Percentiles rank a stretch among this genome's conserved stretches.
Evolutionary conservation across 2,888 invertebrate genomes (phyloP).

Genomic region (Dromius quadrimaculatus): DNA sequence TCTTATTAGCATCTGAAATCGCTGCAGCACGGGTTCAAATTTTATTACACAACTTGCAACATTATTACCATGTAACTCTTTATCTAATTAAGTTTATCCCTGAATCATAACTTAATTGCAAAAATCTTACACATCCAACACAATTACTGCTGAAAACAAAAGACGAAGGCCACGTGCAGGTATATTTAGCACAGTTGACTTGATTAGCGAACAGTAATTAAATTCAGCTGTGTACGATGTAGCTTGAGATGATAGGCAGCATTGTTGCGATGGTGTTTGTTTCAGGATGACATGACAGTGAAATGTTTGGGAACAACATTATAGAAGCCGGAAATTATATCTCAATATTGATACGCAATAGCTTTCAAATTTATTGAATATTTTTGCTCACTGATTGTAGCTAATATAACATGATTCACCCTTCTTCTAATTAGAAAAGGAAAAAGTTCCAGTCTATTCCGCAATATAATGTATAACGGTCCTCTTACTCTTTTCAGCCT

Average conservation of each 20-base stretch:
- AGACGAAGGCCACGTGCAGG: constrained; percentile 9
- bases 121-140: constrained; percentile 12
- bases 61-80: constrained; percentile 2
- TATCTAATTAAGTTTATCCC: constrained; percentile 21
- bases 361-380: too few species aligned
- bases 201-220: constrained; percentile 22
- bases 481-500: too few species aligned
- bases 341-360: too few species aligned
- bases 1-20: too few species aligned
- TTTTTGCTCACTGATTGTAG: too few species aligned
- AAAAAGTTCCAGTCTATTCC: too few species aligned
- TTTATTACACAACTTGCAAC: not conserved
- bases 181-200: constrained; percentile 26
- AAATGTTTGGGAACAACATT: not conserved
- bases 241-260: not conserved
- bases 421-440: too few species aligned
- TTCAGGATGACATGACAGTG: constrained; percentile 5
- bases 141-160: constrained; percentile 1
- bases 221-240: not conserved
- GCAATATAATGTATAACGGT: too few species aligned
- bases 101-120: constrained; percentile 14
- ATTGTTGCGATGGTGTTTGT: constrained; percentile 1
- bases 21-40: too few species aligned
- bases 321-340: too few species aligned
- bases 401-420: too few species aligned